These are phyloP conservation scores for Clepsis dumicolana DNA, from an alignment of 2,888 invertebrate species.

Conservation along the genomic window DNA sequence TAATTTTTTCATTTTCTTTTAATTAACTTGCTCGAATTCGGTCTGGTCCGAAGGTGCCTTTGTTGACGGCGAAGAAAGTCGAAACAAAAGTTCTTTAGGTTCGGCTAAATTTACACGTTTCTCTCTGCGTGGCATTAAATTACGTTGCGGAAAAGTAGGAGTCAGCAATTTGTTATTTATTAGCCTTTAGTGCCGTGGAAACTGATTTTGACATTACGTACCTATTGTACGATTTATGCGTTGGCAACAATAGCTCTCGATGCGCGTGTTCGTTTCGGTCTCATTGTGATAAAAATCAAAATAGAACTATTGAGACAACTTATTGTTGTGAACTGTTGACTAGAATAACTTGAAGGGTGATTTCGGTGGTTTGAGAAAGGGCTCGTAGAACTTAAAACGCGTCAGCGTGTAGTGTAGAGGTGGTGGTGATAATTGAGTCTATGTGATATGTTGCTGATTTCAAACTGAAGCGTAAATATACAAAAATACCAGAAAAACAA, in stretches of 20 bases:
- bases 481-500: too few species aligned
- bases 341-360: too few species aligned
- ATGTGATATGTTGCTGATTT: too few species aligned
- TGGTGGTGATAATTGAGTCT: too few species aligned
- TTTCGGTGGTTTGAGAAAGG: too few species aligned
- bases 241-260: not conserved
- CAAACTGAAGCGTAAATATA: too few species aligned
- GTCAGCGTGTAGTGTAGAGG: too few species aligned
- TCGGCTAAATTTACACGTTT: conserved; percentile 36
- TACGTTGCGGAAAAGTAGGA: conserved; percentile 4
- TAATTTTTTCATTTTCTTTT: conserved; percentile 75
- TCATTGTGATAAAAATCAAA: not conserved
- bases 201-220: not conserved
- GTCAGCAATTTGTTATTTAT: conserved; percentile 11
- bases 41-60: conserved; percentile 36
- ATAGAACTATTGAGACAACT: too few species aligned
- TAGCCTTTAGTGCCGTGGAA: not conserved
- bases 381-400: too few species aligned
- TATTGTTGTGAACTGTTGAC: too few species aligned
- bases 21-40: conserved; percentile 61
- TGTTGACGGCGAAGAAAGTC: conserved; percentile 17
- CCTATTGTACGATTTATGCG: not conserved
- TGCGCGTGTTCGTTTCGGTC: not conserved
- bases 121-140: conserved; percentile 27
- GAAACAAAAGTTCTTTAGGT: conserved; percentile 54